Evolutionary conservation across 2,797 vertebrate genomes (phyloP).

Genomic region (Neopelma chrysocephalum): DNA sequence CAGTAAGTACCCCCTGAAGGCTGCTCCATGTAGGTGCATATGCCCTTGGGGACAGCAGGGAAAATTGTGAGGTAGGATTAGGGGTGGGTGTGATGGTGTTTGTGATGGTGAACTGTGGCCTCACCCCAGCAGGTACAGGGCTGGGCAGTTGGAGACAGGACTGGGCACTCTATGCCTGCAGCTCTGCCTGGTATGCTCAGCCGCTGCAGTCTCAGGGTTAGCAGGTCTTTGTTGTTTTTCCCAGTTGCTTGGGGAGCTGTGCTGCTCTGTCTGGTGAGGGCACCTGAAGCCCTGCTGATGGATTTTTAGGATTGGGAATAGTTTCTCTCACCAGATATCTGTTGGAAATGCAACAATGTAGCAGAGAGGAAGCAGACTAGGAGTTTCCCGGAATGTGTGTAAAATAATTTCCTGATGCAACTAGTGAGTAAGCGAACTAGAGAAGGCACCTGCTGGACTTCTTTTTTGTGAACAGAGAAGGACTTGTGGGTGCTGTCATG

Average conservation of each 20-base stretch:
- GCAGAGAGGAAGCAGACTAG: background rate
- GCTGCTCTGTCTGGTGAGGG: background rate
- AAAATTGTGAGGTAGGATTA: rapidly evolving
- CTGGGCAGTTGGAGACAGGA: background rate
- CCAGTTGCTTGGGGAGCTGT: background rate
- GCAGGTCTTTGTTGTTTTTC: background rate
- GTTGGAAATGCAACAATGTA: background rate
- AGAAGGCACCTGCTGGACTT: background rate
- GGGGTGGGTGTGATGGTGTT: background rate
- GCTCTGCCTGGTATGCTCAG: background rate
- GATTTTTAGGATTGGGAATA: background rate
- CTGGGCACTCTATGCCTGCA: background rate
- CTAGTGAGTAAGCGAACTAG: background rate
- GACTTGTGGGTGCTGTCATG: background rate
- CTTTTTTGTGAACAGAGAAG: background rate
- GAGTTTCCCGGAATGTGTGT: background rate
- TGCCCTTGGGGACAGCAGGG: background rate
- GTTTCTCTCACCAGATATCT: background rate
- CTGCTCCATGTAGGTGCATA: background rate
- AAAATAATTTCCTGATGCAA: background rate
- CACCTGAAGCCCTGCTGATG: background rate
- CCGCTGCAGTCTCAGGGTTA: background rate
- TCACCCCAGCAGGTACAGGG: background rate
- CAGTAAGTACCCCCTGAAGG: background rate
- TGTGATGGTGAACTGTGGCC: background rate